Conservation (phyloP, 2,113 vertebrate genomes). For the Cromileptes altivelis region DNA sequence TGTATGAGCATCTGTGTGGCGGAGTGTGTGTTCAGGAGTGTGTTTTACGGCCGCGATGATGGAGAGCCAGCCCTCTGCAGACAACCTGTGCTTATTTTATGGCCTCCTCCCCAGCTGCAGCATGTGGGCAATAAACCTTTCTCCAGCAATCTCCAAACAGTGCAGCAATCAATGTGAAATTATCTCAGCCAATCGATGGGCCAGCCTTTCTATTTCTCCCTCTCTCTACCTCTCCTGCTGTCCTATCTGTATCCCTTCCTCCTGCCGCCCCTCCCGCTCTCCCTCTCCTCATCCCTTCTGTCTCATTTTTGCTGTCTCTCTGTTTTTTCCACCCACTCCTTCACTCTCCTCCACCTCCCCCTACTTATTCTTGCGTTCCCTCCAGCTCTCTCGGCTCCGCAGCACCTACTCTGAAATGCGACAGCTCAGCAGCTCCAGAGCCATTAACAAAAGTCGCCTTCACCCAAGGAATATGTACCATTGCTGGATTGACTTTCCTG, state of each 20-base stretch:
- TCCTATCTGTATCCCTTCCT: conserved; percentile 68
- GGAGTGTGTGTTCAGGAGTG: conserved; percentile 42
- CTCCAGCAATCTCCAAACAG: conserved; percentile 84
- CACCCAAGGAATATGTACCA: conserved; percentile 61
- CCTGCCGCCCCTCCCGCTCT: conserved; percentile 3
- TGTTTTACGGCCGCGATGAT: conserved; percentile 68
- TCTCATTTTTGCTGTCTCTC: conserved; percentile 74
- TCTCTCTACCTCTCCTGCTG: conserved; percentile 53
- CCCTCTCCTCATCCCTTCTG: conserved; percentile 66
- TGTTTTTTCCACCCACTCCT: conserved; percentile 69
- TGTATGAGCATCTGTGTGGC: conserved; percentile 17
- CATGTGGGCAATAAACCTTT: conserved; percentile 86
- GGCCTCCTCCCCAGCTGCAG: conserved; percentile 81
- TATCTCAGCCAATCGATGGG: conserved; percentile 86
- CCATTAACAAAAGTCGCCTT: conserved; percentile 75
- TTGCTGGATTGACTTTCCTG: conserved; percentile 46
- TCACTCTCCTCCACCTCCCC: conserved; percentile 13
- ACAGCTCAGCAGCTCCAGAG: conserved; percentile 80
- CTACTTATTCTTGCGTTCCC: conserved; percentile 47
- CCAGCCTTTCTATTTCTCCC: conserved; percentile 76
- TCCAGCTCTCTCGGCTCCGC: conserved; percentile 57
- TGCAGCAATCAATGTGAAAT: conserved; percentile 88
- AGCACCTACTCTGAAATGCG: conserved; percentile 75
- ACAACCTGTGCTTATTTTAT: conserved; percentile 81
- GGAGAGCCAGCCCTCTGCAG: conserved; percentile 74